These are phyloP conservation scores for Muscicapa adusta DNA, from an alignment of 2,113 vertebrate species.

Conservation along the genomic window DNA sequence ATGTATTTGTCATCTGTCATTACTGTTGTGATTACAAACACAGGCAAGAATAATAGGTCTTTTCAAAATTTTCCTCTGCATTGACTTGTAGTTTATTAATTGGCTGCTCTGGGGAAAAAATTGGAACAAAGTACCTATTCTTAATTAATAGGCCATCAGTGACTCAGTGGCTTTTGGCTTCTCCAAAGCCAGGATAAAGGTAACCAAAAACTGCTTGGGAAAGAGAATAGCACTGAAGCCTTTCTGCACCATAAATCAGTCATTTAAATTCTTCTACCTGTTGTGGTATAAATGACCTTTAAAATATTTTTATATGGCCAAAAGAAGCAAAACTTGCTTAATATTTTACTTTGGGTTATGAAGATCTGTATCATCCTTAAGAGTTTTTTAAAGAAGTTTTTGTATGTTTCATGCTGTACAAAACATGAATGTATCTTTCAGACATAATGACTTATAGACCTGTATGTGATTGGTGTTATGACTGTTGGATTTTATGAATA, in stretches of 20 bases:
- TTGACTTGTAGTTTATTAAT: background rate
- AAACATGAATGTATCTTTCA: slow-evolving; percentile 80
- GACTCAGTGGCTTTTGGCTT: background rate
- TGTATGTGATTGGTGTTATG: slow-evolving; percentile 63
- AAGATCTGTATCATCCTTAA: slow-evolving; percentile 65
- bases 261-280: slow-evolving; percentile 46
- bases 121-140: background rate
- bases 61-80: background rate
- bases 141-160: background rate
- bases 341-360: slow-evolving; percentile 65
- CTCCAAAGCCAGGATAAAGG: background rate
- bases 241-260: slow-evolving; percentile 24
- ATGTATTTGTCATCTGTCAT: slow-evolving; percentile 34
- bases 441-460: slow-evolving; percentile 57
- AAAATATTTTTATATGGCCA: slow-evolving; percentile 76
- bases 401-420: slow-evolving; percentile 78
- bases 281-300: slow-evolving; percentile 73
- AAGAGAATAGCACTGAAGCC: slow-evolving; percentile 23
- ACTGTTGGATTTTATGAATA: slow-evolving; percentile 71
- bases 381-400: slow-evolving; percentile 57
- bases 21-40: slow-evolving; percentile 27
- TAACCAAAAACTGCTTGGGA: slow-evolving; percentile 22
- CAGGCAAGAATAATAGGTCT: background rate
- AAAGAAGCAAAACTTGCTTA: slow-evolving; percentile 58
- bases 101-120: background rate